These are phyloP conservation scores for Arizona elegans DNA, from an alignment of 2,113 vertebrate species.

Conservation along the genomic window DNA sequence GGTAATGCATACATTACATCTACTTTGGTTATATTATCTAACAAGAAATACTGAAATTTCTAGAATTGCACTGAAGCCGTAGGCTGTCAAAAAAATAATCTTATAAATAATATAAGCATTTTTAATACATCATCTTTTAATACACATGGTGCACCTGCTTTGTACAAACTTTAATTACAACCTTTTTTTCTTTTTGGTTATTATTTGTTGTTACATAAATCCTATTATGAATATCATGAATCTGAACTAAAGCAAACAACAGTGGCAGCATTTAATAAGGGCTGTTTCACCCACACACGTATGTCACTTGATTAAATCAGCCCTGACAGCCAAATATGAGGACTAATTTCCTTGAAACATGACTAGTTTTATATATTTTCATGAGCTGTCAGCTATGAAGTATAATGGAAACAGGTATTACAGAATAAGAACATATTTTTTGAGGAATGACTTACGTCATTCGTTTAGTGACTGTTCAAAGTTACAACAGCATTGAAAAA, in stretches of 20 bases:
- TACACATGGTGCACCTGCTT: not conserved
- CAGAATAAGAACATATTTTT: not conserved
- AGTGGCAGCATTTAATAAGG: not conserved
- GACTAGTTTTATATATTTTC: not conserved
- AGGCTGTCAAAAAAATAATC: not conserved
- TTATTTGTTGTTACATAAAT: not conserved
- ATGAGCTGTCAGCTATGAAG: not conserved
- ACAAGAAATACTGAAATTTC: not conserved
- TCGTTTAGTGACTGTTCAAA: not conserved
- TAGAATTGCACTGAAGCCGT: not conserved
- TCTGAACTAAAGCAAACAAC: not conserved
- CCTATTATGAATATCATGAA: not conserved
- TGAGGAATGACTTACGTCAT: not conserved
- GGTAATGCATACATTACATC: not conserved
- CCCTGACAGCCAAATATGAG: not conserved
- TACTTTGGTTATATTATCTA: not conserved
- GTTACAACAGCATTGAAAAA: not conserved
- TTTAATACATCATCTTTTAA: not conserved
- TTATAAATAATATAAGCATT: not conserved
- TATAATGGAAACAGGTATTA: not conserved
- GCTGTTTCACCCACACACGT: not conserved
- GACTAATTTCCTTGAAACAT: not conserved
- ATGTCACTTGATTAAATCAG: not conserved
- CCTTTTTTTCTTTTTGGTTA: not conserved
- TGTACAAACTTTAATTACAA: not conserved